These are phyloP conservation scores for Heliconius sara DNA, from an alignment of 2,888 invertebrate genomes.

Conservation along the genomic window DNA sequence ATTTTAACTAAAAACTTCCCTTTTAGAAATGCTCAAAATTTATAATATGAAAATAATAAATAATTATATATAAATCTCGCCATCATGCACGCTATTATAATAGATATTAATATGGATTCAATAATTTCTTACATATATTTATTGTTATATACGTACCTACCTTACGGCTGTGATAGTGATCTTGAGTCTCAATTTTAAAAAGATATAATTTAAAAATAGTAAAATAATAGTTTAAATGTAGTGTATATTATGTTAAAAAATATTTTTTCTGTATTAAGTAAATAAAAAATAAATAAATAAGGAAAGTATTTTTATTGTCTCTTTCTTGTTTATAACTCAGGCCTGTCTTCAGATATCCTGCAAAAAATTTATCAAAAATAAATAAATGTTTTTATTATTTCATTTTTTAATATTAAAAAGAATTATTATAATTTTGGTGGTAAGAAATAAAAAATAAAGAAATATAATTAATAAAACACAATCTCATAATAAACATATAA, in stretches of 20 bases:
- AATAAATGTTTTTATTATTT: background rate
- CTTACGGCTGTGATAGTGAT: constrained; percentile 61
- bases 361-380: constrained; percentile 27
- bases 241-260: background rate
- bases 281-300: constrained; percentile 41
- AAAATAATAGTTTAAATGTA: background rate
- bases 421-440: background rate
- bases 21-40: background rate
- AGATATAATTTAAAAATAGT: background rate
- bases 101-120: background rate
- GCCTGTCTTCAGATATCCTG: constrained; percentile 46
- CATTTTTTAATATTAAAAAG: background rate
- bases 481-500: constrained; percentile 65
- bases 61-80: too few species aligned
- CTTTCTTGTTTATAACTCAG: constrained; percentile 46
- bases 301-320: constrained; percentile 38
- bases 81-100: too few species aligned
- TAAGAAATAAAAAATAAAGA: constrained; percentile 5
- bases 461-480: constrained; percentile 52
- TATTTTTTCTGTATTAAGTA: background rate
- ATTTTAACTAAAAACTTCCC: background rate
- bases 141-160: background rate
- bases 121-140: background rate
- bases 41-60: background rate
- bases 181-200: constrained; percentile 8